These are phyloP conservation scores for Paralichthys olivaceus DNA, from an alignment of 2,113 vertebrate species.

Conservation along the genomic window DNA sequence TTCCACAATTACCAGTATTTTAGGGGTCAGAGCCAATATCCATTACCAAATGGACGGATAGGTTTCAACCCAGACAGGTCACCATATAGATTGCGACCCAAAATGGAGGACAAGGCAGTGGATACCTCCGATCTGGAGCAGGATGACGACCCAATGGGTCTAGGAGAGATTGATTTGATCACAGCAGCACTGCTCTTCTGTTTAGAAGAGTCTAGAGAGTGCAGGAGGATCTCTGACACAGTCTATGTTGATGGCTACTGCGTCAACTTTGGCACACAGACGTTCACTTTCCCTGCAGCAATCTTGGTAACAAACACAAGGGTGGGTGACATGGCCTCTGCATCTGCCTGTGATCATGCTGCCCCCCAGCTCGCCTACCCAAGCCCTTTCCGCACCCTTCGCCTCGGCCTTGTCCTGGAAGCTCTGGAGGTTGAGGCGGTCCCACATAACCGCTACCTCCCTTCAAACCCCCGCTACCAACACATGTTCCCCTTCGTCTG, in stretches of 20 bases:
- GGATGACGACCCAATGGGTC: conserved; percentile 91
- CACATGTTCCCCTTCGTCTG: conserved; percentile 97
- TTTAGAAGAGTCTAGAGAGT: conserved; percentile 93
- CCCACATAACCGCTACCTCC: conserved; percentile 69
- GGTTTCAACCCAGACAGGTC: conserved; percentile 78
- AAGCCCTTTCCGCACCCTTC: conserved; percentile 94
- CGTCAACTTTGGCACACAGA: conserved; percentile 95
- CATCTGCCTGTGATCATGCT: conserved; percentile 96
- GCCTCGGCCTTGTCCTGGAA: conserved; percentile 93
- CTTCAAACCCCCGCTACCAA: conserved; percentile 69
- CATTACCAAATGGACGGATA: conserved; percentile 79
- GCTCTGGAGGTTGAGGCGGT: conserved; percentile 82
- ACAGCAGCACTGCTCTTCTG: conserved; percentile 95
- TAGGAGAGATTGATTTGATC: conserved; percentile 95
- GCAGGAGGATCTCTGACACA: conserved; percentile 93
- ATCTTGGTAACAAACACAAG: conserved; percentile 95
- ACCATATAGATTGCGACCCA: conserved; percentile 77
- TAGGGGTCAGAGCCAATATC: conserved; percentile 81
- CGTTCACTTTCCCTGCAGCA: conserved; percentile 95
- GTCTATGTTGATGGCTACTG: conserved; percentile 87
- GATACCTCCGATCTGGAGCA: conserved; percentile 95
- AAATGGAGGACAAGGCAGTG: conserved; percentile 92
- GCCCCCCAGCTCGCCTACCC: conserved; percentile 95
- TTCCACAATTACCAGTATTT: conserved; percentile 82
- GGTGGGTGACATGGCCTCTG: conserved; percentile 97